Percentiles rank a stretch among this genome's conserved stretches.
phyloP scores from a whole-genome alignment of 2,797 vertebrate genomes.

The Fratercula arctica region DNA sequence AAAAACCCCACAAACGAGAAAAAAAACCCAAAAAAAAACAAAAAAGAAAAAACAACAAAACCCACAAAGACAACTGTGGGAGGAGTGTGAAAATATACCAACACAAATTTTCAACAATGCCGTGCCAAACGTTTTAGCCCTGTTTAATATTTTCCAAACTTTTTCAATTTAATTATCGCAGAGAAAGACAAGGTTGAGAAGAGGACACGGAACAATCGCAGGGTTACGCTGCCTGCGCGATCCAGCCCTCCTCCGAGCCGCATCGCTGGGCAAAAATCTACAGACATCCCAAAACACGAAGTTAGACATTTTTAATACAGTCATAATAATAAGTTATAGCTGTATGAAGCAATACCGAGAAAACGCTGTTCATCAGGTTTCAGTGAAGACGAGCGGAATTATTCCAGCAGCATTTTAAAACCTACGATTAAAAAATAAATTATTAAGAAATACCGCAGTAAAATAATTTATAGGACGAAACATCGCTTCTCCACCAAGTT shows the following conservation, averaged over 20 bases:
- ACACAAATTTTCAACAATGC: not conserved
- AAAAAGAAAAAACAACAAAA: not conserved
- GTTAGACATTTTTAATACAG: not conserved
- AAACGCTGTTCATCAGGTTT: not conserved
- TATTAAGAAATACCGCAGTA: not conserved
- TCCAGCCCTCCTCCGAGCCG: not conserved
- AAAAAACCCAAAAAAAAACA: not conserved
- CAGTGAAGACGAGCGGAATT: not conserved
- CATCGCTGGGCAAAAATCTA: not conserved
- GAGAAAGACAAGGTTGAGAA: conserved; percentile 8
- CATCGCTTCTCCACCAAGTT: not conserved
- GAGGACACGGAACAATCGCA: not conserved
- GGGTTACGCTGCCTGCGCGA: not conserved
- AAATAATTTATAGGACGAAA: not conserved
- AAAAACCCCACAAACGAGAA: conserved; percentile 33
- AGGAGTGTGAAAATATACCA: conserved; percentile 30
- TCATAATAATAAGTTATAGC: not conserved
- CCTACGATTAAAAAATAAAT: accelerated
- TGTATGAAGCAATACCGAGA: not conserved
- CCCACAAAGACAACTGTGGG: conserved; percentile 42
- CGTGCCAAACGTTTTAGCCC: not conserved
- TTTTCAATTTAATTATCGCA: not conserved
- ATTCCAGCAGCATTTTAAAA: not conserved
- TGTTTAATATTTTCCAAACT: not conserved
- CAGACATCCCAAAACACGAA: not conserved